Evolutionary conservation across 2,888 invertebrate species (phyloP).

Genomic region (Diarsia mendica): DNA sequence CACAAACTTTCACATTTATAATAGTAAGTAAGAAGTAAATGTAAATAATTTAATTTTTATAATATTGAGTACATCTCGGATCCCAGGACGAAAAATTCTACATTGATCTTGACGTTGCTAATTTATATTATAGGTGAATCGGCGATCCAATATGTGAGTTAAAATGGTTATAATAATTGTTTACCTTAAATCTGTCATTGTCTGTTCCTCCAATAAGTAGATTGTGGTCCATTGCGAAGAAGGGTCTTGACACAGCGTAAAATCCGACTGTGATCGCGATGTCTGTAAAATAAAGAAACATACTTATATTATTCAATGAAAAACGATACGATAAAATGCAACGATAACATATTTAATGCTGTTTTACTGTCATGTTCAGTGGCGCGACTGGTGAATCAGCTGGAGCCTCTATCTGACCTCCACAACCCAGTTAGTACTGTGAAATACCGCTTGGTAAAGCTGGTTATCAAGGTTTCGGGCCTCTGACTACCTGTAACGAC

Average conservation of each 20-base stretch:
- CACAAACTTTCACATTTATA: not conserved
- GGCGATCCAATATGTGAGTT: not conserved
- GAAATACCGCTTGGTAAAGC: too few species aligned
- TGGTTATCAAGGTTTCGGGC: too few species aligned
- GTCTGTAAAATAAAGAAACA: constrained; percentile 89
- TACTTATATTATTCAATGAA: not conserved
- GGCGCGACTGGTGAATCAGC: too few species aligned
- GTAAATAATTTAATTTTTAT: not conserved
- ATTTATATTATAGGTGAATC: not conserved
- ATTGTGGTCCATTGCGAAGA: constrained; percentile 94
- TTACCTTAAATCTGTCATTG: constrained; percentile 94
- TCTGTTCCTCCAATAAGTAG: constrained; percentile 92
- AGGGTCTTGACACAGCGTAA: constrained; percentile 98
- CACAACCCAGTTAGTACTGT: too few species aligned
- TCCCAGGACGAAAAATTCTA: not conserved
- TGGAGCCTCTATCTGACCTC: too few species aligned
- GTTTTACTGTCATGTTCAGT: not conserved
- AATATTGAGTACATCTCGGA: not conserved
- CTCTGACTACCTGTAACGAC: too few species aligned
- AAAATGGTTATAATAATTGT: not conserved
- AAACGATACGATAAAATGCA: not conserved
- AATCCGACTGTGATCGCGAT: constrained; percentile 99
- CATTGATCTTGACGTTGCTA: not conserved
- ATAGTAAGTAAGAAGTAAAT: not conserved
- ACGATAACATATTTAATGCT: not conserved